Base-by-base conservation (phyloP, 2,797 vertebrate genomes). In the Meriones psammophilus region DNA sequence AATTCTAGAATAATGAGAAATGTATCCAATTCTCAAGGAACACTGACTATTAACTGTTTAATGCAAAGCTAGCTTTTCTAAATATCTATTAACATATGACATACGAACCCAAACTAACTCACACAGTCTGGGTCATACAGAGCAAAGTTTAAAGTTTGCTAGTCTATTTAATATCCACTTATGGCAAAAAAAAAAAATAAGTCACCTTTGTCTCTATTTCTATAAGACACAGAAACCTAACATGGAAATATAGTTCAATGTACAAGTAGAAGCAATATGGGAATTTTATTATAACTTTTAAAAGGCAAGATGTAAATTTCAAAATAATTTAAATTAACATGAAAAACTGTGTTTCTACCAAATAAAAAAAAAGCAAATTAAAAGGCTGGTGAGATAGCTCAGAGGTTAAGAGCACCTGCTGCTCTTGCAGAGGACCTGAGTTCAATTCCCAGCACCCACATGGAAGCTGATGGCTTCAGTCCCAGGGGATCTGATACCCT, bases 1-100 rank as follows among this genome's bases (percentile, higher is more conserved):
- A 91, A 68, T 88, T 88, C 78, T 80, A 94, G 36, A 39, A 87
- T 84, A 95, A 94, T 88, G 87, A 84, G 26, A 91, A 95, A 86
- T 3, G 9, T 88, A 12, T n/a, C 20, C 42, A 90, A 58, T 78
- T 85, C 36, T 92, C 36, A 91, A 50, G 69, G 28, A 90, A 86
- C 26, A 86, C 14, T 89, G 78, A 64, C 36, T 50, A 87, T 62
- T 89, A 73, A 88, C 12, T 17, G 76, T 96, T 81, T 94, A 85
- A 89, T 60, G 66, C 33, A 76, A 95, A 89, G 15, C 30, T 91
- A 71, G 71, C 39, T 64, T 89, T 79, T 87, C 76, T 90, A 89
- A 89, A 66, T 36, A n/a, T 20, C 76, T 88, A 71, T 93, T 89
- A 71, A 71, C 10, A 73, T 30, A 60, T 46, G 46, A 74, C 66